These are phyloP conservation scores for Sitobion miscanthi DNA, from an alignment of 1,140 invertebrate genomes.

Conservation along the genomic window DNA sequence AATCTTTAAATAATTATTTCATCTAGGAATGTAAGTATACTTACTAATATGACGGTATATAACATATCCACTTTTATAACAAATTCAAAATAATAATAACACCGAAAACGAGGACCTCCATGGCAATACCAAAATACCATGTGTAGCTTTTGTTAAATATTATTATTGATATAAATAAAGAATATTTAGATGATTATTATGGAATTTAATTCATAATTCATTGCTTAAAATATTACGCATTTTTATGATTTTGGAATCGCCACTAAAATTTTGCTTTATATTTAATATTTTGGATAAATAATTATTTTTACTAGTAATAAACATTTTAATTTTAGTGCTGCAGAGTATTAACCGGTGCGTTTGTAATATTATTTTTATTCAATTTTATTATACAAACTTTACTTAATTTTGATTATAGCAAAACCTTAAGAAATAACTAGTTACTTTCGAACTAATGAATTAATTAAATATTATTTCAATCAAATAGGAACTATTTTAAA, in stretches of 20 bases:
- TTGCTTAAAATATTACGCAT: neutral
- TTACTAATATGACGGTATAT: neutral
- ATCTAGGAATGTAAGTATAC: neutral
- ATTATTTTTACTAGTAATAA: neutral
- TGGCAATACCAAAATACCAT: neutral
- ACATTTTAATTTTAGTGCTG: neutral
- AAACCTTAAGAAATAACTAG: too few species aligned
- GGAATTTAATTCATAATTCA: neutral
- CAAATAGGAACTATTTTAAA: too few species aligned
- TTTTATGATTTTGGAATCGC: neutral
- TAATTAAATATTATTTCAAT: too few species aligned
- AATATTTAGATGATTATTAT: neutral
- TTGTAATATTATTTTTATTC: too few species aligned
- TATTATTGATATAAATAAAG: neutral
- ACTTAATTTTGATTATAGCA: too few species aligned
- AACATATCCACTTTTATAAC: neutral
- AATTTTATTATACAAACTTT: too few species aligned
- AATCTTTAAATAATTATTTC: neutral
- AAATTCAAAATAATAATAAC: neutral
- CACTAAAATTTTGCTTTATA: neutral
- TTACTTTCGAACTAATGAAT: too few species aligned
- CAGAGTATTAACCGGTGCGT: too few species aligned
- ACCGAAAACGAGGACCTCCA: neutral
- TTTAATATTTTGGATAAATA: neutral
- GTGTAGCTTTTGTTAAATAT: neutral